Evolutionary conservation across 2,888 invertebrate genomes (phyloP).

Genomic region (Orthosia gracilis): DNA sequence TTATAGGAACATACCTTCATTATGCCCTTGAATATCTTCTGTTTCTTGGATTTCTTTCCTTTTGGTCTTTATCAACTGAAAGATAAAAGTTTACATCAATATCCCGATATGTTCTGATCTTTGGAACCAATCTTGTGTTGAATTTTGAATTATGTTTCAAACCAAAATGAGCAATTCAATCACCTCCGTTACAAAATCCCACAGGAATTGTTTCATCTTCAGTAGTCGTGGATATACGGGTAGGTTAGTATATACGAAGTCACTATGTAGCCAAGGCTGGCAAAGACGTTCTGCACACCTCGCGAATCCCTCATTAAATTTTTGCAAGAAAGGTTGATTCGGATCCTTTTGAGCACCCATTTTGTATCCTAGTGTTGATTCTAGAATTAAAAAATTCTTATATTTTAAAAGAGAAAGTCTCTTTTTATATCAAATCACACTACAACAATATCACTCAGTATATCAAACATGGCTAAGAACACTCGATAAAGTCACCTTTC

Average conservation of each 20-base stretch:
- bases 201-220: constrained; percentile 45
- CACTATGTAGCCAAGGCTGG: constrained; percentile 69
- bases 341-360: constrained; percentile 55
- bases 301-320: constrained; percentile 54
- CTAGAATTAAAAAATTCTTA: too few species aligned
- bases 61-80: constrained; percentile 42
- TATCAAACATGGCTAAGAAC: too few species aligned
- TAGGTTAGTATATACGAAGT: constrained; percentile 61
- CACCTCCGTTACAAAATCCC: constrained; percentile 62
- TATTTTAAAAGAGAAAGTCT: too few species aligned
- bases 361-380: constrained; percentile 62
- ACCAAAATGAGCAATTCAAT: neutral
- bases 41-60: constrained; percentile 15
- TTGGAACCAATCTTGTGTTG: too few species aligned
- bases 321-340: constrained; percentile 58
- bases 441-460: too few species aligned
- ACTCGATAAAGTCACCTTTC: too few species aligned
- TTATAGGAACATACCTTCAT: constrained; percentile 15
- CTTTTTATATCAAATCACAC: too few species aligned
- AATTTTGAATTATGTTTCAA: neutral
- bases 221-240: constrained; percentile 42
- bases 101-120: too few species aligned
- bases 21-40: neutral
- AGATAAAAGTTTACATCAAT: neutral
- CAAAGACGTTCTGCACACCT: constrained; percentile 52